Evolutionary conservation across 2,888 invertebrate species (phyloP).

Genomic region (Rosalia funebris): DNA sequence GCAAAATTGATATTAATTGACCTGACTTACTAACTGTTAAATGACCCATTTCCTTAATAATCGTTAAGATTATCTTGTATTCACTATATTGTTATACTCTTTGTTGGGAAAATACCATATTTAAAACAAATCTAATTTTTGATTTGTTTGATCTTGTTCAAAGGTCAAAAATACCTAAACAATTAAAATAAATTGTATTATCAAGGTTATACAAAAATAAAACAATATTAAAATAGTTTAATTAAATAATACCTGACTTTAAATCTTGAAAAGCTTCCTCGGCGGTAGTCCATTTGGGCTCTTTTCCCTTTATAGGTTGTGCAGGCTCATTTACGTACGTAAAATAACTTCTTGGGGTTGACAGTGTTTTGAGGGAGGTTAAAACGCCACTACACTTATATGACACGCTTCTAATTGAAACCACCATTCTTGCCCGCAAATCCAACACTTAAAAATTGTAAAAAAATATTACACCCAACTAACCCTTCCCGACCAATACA

Average conservation of each 20-base stretch:
- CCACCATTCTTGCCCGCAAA: no score
- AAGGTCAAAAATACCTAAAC: neutral
- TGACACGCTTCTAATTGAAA: slow-evolving; percentile 50
- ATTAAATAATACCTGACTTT: slow-evolving; percentile 76
- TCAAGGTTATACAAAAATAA: neutral
- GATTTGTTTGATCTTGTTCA: no score
- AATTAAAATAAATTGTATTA: neutral
- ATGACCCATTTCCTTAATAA: no score
- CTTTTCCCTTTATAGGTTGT: slow-evolving; percentile 75
- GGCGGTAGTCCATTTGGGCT: slow-evolving; percentile 76
- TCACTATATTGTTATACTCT: no score
- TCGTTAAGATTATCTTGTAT: no score
- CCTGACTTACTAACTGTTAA: no score
- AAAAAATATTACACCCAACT: slow-evolving; percentile 10
- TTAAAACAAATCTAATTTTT: no score
- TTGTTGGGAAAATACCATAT: no score
- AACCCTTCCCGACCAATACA: neutral
- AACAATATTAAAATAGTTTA: neutral
- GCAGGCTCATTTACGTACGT: slow-evolving; percentile 84
- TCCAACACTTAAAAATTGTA: no score
- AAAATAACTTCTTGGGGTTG: slow-evolving; percentile 71
- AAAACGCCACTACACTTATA: slow-evolving; percentile 53
- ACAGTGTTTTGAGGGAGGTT: slow-evolving; percentile 48
- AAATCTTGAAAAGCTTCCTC: slow-evolving; percentile 83
- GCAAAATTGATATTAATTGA: no score